Conservation (phyloP, 1,140 invertebrate species). For the Diorhabda sublineata region DNA sequence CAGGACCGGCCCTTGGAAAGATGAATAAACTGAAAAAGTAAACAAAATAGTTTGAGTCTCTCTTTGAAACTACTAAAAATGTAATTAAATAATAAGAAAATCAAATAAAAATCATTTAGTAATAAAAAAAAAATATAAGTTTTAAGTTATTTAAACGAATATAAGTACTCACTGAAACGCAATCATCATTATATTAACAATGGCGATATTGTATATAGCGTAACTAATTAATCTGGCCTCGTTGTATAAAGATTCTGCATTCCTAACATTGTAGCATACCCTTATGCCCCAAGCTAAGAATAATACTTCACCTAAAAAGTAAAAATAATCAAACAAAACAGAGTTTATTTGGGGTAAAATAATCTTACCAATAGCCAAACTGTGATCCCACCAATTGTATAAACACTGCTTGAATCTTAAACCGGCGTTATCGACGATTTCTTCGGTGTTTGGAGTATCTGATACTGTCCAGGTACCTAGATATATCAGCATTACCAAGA, state of each 20-base stretch:
- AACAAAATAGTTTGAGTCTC: not conserved
- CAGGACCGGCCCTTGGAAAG: conserved; percentile 78
- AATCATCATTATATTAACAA: conserved; percentile 86
- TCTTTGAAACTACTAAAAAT: too few relatives aligned
- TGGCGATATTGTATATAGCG: conserved; percentile 90
- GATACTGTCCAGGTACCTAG: conserved; percentile 85
- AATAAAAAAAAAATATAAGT: too few relatives aligned
- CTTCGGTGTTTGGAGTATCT: conserved; percentile 70
- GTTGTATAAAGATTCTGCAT: conserved; percentile 88
- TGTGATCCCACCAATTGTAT: conserved; percentile 92
- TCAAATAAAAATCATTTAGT: too few relatives aligned
- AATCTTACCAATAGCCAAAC: conserved; percentile 71
- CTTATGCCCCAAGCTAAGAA: conserved; percentile 87
- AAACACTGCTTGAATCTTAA: conserved; percentile 85
- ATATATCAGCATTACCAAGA: conserved; percentile 84
- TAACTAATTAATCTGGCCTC: conserved; percentile 88
- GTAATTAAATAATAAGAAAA: too few relatives aligned
- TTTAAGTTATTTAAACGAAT: not conserved
- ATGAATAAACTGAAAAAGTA: conserved; percentile 68
- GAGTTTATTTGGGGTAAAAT: not conserved
- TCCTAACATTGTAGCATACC: conserved; percentile 85
- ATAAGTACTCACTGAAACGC: conserved; percentile 80
- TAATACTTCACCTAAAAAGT: conserved; percentile 71
- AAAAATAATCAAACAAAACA: not conserved
- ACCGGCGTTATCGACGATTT: conserved; percentile 67